These are phyloP conservation scores for Petrocephalus sullivani DNA, from an alignment of 2,797 vertebrate genomes.

Conservation along the genomic window DNA sequence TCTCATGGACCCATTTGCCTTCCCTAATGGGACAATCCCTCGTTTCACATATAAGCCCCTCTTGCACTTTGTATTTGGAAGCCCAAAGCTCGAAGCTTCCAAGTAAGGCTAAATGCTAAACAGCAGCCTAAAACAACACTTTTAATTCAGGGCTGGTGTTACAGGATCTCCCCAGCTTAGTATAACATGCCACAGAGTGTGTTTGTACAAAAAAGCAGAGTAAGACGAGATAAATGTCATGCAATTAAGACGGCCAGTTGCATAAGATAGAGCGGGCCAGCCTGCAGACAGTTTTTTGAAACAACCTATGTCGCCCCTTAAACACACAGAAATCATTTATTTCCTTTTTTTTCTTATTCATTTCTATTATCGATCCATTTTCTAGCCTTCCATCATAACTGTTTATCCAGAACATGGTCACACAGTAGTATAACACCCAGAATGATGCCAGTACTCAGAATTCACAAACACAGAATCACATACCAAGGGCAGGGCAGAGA, in stretches of 20 bases:
- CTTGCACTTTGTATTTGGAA: background rate
- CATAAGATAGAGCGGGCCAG: background rate
- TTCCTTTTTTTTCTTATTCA: no score
- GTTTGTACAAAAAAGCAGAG: background rate
- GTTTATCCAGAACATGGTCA: no score
- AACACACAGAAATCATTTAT: background rate
- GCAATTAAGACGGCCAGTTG: background rate
- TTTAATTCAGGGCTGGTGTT: background rate
- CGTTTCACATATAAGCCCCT: background rate
- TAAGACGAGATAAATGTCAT: background rate
- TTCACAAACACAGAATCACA: no score
- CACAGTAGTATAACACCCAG: no score
- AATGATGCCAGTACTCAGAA: no score
- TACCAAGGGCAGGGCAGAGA: no score
- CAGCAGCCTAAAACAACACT: background rate
- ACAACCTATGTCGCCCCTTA: background rate
- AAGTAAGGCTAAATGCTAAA: background rate
- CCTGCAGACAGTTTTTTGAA: background rate
- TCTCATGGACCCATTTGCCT: background rate
- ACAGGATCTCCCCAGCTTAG: background rate
- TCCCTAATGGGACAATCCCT: background rate
- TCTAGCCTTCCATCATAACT: background rate
- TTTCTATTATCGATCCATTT: no score
- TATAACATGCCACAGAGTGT: background rate
- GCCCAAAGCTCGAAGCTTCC: background rate